Evolutionary conservation across 2,113 vertebrate genomes (phyloP), one percentile per base, ranked within the genome.

Genomic region (Chionomys nivalis): DNA sequence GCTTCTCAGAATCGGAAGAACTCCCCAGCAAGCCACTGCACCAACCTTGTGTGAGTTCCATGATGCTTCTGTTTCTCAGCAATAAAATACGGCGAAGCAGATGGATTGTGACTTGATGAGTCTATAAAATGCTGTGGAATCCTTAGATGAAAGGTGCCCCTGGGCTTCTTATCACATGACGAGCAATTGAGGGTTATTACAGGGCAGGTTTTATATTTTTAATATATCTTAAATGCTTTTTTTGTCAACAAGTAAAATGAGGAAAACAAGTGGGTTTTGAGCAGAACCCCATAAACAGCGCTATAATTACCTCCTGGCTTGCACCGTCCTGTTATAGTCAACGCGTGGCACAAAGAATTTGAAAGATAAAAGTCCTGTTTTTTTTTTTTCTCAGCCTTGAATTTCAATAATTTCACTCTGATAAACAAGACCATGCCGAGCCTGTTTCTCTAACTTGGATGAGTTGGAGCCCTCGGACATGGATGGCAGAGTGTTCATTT

Each of bases 161-260:
- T 81, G 93, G 83, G 93, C 90, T 8, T 89, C n/a, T 52, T 94
- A 90, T 93, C 95, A 97, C 28, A 77, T 94, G 95, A 83, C 17
- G 49, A 78, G 75, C 52, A 49, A 55, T 66, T 47, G 47, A 63
- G 42, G 70, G 33, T 94, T 96, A 85, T 87, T 81, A 49, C 36
- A 81, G 70, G 61, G 58, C 42, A 93, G 68, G 73, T 85, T 98
- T 97, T 96, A 95, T 96, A 95, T 94, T 96, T 96, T 95, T 81
- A 96, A 91, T 96, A 94, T 94, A 77, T 96, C 96, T 87, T 82
- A 81, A 97, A 83, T 83, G 42, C 36, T 31, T 89, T 90, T 61
- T 91, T 42, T 58, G 79, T 85, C 77, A 94, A 61, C 44, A 91
- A 78, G 10, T 93, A 9, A 52, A 61, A 44, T 79, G 42, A 95